Percentiles rank a stretch among this genome's conserved stretches.
These are phyloP conservation scores for Apomyelois bistriatella DNA, from an alignment of 2,888 invertebrate species.

Conservation along the genomic window DNA sequence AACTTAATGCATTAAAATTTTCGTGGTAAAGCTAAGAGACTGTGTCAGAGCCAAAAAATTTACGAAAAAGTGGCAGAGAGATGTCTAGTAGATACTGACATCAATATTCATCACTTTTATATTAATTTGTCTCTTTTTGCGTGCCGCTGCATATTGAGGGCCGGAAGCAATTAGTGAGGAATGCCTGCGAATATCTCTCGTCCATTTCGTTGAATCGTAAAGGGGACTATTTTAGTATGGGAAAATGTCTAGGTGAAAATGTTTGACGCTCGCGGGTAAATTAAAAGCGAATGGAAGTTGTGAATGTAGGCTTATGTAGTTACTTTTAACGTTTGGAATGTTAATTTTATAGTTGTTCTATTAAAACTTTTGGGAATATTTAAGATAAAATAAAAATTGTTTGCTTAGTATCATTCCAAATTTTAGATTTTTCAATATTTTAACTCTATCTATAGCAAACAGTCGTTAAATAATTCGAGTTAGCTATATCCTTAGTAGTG, in stretches of 20 bases:
- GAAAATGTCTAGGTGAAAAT: neutral
- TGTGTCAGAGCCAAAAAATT: too few relatives aligned
- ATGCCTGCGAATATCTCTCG: constrained; percentile 56
- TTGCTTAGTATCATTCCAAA: too few relatives aligned
- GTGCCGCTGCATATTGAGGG: constrained; percentile 64
- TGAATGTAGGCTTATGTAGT: neutral
- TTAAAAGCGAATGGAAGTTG: neutral
- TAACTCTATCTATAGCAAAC: too few relatives aligned
- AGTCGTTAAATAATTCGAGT: too few relatives aligned
- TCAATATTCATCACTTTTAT: constrained; percentile 58
- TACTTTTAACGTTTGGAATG: neutral
- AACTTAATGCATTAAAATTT: too few relatives aligned
- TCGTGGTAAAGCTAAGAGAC: too few relatives aligned
- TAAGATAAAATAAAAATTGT: too few relatives aligned
- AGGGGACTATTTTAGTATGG: constrained; percentile 25
- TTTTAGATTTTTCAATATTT: too few relatives aligned
- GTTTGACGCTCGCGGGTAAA: neutral
- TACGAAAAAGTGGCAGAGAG: constrained; percentile 14
- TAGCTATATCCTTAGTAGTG: too few relatives aligned
- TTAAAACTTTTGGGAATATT: too few relatives aligned
- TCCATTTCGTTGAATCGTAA: constrained; percentile 47
- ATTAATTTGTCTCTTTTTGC: constrained; percentile 60
- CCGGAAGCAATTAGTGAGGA: constrained; percentile 61
- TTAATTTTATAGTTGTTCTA: neutral
- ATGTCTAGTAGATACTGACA: constrained; percentile 23